Percentiles rank a stretch among this genome's conserved stretches.
Conservation (phyloP, 1,140 invertebrate species). For the Rhizoglyphus robini region DNA sequence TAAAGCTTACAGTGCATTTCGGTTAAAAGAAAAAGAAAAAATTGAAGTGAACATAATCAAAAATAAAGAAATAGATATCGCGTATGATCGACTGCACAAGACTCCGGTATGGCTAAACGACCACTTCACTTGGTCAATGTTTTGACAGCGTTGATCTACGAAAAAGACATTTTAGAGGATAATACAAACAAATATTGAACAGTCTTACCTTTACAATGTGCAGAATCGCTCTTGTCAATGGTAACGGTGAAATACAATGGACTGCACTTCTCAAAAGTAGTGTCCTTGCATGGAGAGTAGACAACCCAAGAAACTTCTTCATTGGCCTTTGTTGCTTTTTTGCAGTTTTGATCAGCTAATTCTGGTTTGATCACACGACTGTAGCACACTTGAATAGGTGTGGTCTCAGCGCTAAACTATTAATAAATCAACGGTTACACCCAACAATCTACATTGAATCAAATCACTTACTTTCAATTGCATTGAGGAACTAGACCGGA, state of each 20-base stretch:
- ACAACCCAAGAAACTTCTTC: background rate
- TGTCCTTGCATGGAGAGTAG: background rate
- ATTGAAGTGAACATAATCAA: background rate
- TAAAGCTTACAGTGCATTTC: no score
- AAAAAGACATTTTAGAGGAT: background rate
- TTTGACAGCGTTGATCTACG: background rate
- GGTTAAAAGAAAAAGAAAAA: background rate
- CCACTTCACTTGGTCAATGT: constrained; percentile 13
- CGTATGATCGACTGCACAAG: constrained; percentile 4
- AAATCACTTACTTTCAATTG: background rate
- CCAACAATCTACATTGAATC: background rate
- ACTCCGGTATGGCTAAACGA: constrained; percentile 8
- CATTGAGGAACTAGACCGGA: constrained; percentile 14
- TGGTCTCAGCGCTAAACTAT: constrained; percentile 8
- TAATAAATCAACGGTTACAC: background rate
- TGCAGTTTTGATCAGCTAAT: background rate
- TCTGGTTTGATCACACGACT: background rate
- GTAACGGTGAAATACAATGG: constrained; percentile 7
- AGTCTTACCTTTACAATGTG: background rate
- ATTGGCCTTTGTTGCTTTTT: background rate
- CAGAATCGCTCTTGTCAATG: background rate
- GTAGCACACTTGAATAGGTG: background rate
- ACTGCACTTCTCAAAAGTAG: background rate
- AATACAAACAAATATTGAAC: background rate
- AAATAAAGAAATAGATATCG: background rate